These are phyloP conservation scores for Cyprinodon tularosa DNA, from an alignment of 2,113 vertebrate species.

Conservation along the genomic window DNA sequence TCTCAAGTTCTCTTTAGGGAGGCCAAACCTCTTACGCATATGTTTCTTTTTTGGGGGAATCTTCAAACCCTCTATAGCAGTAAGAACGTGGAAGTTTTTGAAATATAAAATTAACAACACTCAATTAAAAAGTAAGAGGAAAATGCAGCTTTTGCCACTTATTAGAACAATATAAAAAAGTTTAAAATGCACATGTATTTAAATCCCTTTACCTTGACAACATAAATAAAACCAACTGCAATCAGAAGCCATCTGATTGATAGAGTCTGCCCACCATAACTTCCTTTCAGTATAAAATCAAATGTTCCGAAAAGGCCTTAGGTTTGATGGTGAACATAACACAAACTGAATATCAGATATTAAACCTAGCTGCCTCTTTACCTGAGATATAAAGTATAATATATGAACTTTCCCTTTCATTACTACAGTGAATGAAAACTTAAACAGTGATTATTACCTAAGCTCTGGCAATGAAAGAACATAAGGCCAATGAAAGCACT, in stretches of 20 bases:
- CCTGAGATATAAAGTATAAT: constrained; percentile 11
- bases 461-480: not conserved
- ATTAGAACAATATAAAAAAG: too few species aligned
- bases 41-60: constrained; percentile 22
- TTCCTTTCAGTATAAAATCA: too few species aligned
- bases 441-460: not conserved
- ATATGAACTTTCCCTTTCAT: not conserved
- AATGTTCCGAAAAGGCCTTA: too few species aligned
- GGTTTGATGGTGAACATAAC: not conserved
- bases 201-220: too few species aligned
- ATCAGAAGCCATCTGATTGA: too few species aligned
- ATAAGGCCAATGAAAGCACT: constrained; percentile 6
- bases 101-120: too few species aligned
- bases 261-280: too few species aligned
- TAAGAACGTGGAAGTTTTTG: not conserved
- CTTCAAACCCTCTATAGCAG: not conserved
- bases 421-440: not conserved
- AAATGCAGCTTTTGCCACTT: too few species aligned
- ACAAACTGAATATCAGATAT: constrained; percentile 7
- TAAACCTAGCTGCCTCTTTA: not conserved
- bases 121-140: too few species aligned
- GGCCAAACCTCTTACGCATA: constrained; percentile 37
- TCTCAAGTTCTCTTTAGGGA: constrained; percentile 48
- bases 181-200: too few species aligned
- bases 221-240: too few species aligned